Base-by-base conservation (phyloP, 1,140 invertebrate genomes). In the Nixonia krombeini region DNA sequence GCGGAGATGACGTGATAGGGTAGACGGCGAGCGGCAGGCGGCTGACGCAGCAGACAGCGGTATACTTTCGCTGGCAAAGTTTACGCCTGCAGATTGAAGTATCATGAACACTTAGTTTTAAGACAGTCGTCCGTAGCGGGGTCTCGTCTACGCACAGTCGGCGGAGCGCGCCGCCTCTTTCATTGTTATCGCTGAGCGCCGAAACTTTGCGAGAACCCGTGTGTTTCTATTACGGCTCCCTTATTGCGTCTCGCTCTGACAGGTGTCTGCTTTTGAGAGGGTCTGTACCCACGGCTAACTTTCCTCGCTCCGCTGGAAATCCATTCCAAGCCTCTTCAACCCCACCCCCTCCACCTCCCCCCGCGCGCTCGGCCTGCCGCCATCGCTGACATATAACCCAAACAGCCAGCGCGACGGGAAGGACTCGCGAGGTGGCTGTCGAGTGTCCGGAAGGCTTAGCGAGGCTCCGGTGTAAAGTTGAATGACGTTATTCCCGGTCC, bases 231-330 rank as follows among this genome's bases (percentile, higher is more conserved):
- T 50, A 56, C 50, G 26, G 44, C 45, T 59, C 55, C 45, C 55
- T 58, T 59, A 47, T 58, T 58, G 62, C 62, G 42, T 57, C 41
- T 42, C 50, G 50, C 66, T 59, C 69, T 70, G 72, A 64, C 69
- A 64, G 68, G 68, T 68, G 61, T 65, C 64, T 70, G 62, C 53
- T 71, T 69, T 71, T 64, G 61, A 69, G 61, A 66, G 61, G 57
- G 38, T 56, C 57, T 67, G 52, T 63, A 62, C 46, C 38, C 10
- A 13, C 40, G 49, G 47, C 47, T 56, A 74, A 71, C 72, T 71
- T 72, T 74, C 55, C 61, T 59, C 47, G 52, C 61, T 52, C 49
- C 57, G 51, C 55, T 64, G 53, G 55, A 69, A 69, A 69, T 74
- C 64, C 65, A 67, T 72, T 72, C 66, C 44, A 45, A 37, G 57